phyloP scores from a whole-genome alignment of 2,888 invertebrate genomes.

The Sericinus montela region DNA sequence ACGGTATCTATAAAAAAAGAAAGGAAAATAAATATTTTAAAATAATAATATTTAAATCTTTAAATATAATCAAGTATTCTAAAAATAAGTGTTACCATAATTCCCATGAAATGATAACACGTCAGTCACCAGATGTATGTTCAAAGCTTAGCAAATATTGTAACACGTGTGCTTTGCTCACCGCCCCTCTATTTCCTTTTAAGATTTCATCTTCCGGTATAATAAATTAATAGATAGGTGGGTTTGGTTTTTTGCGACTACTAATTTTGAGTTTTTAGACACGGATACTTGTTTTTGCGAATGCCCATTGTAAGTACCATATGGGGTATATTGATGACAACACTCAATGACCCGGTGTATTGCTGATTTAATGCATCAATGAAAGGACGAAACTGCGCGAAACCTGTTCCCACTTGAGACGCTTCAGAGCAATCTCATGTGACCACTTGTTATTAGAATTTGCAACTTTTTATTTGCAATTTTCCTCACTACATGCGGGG shows the following conservation, averaged over 20 bases:
- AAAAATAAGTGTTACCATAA: conserved; percentile 30
- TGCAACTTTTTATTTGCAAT: conserved; percentile 63
- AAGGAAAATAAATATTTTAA: conserved; percentile 24
- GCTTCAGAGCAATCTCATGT: conserved; percentile 40
- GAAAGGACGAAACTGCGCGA: conserved; percentile 31
- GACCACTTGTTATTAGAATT: conserved; percentile 58
- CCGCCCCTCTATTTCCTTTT: conserved; percentile 74
- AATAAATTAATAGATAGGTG: conserved; percentile 66
- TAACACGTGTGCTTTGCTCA: conserved; percentile 72
- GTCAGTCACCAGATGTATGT: conserved; percentile 62
- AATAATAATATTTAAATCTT: neutral
- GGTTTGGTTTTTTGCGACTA: conserved; percentile 42
- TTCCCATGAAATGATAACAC: conserved; percentile 40
- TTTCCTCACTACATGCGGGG: conserved; percentile 64
- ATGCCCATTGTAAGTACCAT: conserved; percentile 43
- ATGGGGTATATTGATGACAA: conserved; percentile 41
- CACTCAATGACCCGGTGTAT: conserved; percentile 53
- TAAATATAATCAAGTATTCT: conserved; percentile 13
- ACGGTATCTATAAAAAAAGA: conserved; percentile 64
- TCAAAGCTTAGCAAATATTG: conserved; percentile 73
- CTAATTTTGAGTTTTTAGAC: conserved; percentile 48
- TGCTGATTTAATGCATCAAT: conserved; percentile 38
- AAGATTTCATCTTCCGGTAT: conserved; percentile 77
- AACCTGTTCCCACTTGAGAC: conserved; percentile 53
- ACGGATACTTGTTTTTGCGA: conserved; percentile 52